Base-by-base conservation (phyloP, 1,140 invertebrate genomes). In the Aethina tumida region DNA sequence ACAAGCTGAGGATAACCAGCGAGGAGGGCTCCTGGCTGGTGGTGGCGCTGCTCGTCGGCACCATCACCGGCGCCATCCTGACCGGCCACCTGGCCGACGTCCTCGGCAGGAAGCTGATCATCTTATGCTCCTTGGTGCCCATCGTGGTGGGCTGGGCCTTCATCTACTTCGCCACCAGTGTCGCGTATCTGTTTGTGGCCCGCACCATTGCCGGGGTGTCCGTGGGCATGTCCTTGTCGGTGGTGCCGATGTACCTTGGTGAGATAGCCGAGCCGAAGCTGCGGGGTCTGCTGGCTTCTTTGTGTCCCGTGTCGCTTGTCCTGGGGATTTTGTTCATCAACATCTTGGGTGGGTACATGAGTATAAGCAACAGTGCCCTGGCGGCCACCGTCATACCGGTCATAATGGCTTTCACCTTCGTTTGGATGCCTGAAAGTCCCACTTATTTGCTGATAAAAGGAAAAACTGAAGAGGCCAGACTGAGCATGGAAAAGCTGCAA, bases 271-370 rank as follows among this genome's bases (percentile, higher is more conserved):
- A 79, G 35, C 61, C 74, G 45, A 68, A 73, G 37, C 72, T 83
- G 2, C 62, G 82, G 12, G 83, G 84, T 45, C 24, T 44, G 6
- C 20, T 48, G 4, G 28, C 50, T 10, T 51, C 53, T 3, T 40
- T 53, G 10, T 52, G 49, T 30, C 52, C 55, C 8, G 45, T 57
- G 0, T 47, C 45, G 2, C 26, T 50, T 2, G 61, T 61, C 24
- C 19, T 81, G 5, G 83, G 83, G 5, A 77, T 79, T 37, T 60
- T 84, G 20, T 56, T 77, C 4, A 75, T 76, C 20, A 81, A 79
- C 56, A 61, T 71, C 31, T 65, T 81, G 34, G 82, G 82, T 2
- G 65, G 71, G 2, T 71, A 70, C 35, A 66, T 74, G 1, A 67
- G 69, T 12, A 72, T 73, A 32, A 60, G 71, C 18, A 64, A 69